Evolutionary conservation across 2,113 vertebrate species (phyloP), one percentile per base, ranked within the genome.

Genomic region (Ciconia maguari): DNA sequence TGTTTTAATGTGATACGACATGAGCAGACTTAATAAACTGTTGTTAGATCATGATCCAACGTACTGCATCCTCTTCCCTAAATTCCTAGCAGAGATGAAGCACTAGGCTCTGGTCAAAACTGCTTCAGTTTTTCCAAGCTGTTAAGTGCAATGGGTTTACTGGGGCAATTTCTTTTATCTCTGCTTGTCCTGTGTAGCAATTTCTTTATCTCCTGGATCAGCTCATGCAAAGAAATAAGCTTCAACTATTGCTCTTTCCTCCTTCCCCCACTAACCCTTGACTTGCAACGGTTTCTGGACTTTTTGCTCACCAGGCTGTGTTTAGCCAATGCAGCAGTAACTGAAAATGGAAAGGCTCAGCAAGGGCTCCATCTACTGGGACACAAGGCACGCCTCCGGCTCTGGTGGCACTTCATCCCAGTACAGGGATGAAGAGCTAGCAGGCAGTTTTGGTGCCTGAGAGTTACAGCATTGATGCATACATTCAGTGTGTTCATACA

Each of bases 341-440:
- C 14, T 8, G 49, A 27, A 5, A 11, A n/a, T 0, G 7, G 20
- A 57, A 78, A 88, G 11, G 75, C 74, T 94, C 42, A 16, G 64
- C 88, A 54, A 71, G 29, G 64, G 89, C 96, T 91, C 96, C 93
- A 95, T 69, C 95, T 97, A 16, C 95, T 68, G 96, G 94, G 86
- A 79, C 32, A 9, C 14, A 11, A 38, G 51, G 12, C 36, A 46
- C 10, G 48, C 91, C 89, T 55, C 44, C 2, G 58, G 86, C 74
- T 38, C 27, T 29, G 41, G 9, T 9, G 11, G 13, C 48, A 10
- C 34, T 29, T 34, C 15, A 36, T 6, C 38, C 32, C 32, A 2
- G 1, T 2, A 1, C 27, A 4, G 58, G 22, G 20, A 20, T 27
- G 4, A 12, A 24, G 20, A 80, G 14, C 41, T 8, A 6, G 25